Conservation (phyloP, 2,797 vertebrate species). For the Microchirus variegatus region DNA sequence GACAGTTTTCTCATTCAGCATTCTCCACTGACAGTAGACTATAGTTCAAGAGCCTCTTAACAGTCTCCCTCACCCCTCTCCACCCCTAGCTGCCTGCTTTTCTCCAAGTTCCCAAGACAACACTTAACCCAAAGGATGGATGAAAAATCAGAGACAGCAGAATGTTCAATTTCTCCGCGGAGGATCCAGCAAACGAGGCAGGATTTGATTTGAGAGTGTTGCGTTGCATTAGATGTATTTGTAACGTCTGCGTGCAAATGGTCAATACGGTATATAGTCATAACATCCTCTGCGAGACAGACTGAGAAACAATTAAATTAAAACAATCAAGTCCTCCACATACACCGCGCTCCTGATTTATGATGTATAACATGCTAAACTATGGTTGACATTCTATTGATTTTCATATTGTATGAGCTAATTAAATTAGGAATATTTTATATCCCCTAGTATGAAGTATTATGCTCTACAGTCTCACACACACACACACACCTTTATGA, state of each 20-base stretch:
- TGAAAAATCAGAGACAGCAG: constrained; percentile 71
- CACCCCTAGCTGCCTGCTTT: constrained; percentile 65
- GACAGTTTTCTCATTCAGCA: constrained; percentile 73
- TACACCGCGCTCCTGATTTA: constrained; percentile 50
- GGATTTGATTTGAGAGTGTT: constrained; percentile 64
- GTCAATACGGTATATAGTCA: constrained; percentile 44
- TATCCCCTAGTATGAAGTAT: constrained; percentile 64
- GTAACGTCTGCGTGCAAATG: constrained; percentile 62
- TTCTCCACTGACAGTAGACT: constrained; percentile 76
- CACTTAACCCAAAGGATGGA: constrained; percentile 77
- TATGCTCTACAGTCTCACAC: constrained; percentile 58
- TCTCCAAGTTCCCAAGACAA: constrained; percentile 76
- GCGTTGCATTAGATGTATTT: constrained; percentile 66
- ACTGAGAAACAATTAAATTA: constrained; percentile 36
- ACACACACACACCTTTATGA: constrained; percentile 70
- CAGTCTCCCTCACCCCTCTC: constrained; percentile 67
- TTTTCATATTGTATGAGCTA: constrained; percentile 70
- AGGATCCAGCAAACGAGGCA: constrained; percentile 59
- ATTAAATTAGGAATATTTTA: constrained; percentile 81
- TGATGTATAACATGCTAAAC: constrained; percentile 42
- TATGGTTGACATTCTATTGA: constrained; percentile 70
- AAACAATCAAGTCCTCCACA: constrained; percentile 56
- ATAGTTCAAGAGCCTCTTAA: constrained; percentile 79
- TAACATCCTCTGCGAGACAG: constrained; percentile 31
- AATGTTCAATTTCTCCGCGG: constrained; percentile 63